phyloP scores from a whole-genome alignment of 2,113 vertebrate genomes.

The Pomatostomus ruficeps region DNA sequence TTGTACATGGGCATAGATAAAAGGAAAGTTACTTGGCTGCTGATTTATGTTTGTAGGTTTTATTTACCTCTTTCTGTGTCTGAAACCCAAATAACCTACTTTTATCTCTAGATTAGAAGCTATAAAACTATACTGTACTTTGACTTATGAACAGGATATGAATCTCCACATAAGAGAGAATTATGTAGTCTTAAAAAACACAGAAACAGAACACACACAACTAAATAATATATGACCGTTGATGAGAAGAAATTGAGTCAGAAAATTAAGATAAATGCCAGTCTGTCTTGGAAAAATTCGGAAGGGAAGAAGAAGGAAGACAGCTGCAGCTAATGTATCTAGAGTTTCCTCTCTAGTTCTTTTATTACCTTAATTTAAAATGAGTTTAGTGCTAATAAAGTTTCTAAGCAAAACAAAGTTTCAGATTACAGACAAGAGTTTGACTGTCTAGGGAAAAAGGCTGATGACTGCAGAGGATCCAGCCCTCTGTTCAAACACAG shows the following conservation, averaged over 20 bases:
- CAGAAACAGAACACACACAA: not conserved
- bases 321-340: not conserved
- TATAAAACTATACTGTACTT: not conserved
- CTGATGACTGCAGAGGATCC: conserved; percentile 8
- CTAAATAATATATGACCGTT: not conserved
- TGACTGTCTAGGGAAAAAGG: not conserved
- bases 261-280: conserved; percentile 33
- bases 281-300: not conserved
- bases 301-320: conserved; percentile 6
- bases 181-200: not conserved
- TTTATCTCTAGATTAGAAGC: not conserved
- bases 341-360: conserved; percentile 6
- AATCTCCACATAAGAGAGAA: not conserved
- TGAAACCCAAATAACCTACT: not conserved
- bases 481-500: conserved; percentile 14
- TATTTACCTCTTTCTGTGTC: not conserved
- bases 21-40: not conserved
- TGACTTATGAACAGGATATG: not conserved
- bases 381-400: conserved; percentile 28
- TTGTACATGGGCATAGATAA: not conserved
- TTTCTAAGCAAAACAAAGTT: conserved; percentile 24
- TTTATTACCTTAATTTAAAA: conserved; percentile 49
- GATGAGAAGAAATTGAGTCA: not conserved
- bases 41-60: not conserved
- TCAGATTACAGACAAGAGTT: not conserved